Evolutionary conservation across 2,113 vertebrate genomes (phyloP).

Genomic region (Oophaga pumilio): DNA sequence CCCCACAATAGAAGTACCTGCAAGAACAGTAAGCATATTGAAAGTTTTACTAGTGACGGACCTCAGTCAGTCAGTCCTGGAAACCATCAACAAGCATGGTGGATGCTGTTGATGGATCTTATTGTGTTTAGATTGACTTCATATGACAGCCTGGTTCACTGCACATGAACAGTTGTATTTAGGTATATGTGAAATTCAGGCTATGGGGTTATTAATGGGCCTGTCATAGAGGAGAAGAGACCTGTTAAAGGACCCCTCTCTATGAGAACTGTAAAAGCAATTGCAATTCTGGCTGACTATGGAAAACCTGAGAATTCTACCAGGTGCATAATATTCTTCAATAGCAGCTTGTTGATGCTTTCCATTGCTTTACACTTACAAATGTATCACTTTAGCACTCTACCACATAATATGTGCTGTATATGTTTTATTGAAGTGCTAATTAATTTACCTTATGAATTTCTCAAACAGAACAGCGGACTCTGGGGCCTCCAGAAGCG

Average conservation of each 20-base stretch:
- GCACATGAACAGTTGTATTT: not conserved
- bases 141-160: not conserved
- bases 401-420: not conserved
- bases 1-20: slow-evolving; percentile 94
- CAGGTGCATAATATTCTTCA: not conserved
- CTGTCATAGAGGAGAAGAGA: no score
- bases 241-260: no score
- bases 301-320: no score
- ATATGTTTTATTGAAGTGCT: not conserved
- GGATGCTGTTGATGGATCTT: not conserved
- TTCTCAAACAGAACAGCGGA: slow-evolving; percentile 83
- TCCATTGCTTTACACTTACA: not conserved
- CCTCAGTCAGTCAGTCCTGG: not conserved
- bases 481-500: slow-evolving; percentile 77
- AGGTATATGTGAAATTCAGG: no score
- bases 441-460: slow-evolving; percentile 72
- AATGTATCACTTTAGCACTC: not conserved
- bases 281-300: no score
- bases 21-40: not conserved
- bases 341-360: not conserved
- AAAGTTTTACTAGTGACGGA: no score
- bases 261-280: no score
- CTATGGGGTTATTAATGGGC: no score
- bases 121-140: no score
- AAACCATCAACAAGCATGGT: not conserved